These are phyloP conservation scores for Trachelus iudaicus DNA, from an alignment of 2,888 invertebrate species.

Conservation along the genomic window DNA sequence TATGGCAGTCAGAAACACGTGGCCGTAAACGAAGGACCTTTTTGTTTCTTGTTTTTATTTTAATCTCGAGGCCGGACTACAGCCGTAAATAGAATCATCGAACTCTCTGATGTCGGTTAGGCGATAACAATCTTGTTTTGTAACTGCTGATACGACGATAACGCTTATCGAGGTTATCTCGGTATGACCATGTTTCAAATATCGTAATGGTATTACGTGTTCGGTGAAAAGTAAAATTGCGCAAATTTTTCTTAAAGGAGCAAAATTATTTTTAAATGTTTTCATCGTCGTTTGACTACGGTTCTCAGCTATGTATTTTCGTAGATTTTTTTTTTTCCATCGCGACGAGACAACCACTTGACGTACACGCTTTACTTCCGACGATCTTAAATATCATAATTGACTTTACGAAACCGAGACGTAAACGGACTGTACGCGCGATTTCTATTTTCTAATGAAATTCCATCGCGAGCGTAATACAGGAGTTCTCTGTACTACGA, in stretches of 20 bases:
- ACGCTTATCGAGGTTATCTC: background rate
- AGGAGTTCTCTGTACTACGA: background rate
- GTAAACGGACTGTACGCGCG: background rate
- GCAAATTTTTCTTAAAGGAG: background rate
- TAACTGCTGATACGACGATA: background rate
- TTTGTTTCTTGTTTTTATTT: background rate
- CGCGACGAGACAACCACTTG: background rate
- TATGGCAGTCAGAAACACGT: background rate
- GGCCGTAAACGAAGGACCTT: background rate
- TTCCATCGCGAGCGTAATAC: background rate
- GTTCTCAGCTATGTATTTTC: background rate
- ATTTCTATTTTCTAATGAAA: background rate
- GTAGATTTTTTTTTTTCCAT: background rate
- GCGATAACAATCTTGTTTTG: background rate
- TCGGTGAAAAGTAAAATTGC: background rate
- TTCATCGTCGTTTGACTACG: background rate
- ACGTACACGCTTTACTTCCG: background rate
- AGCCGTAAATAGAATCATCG: background rate
- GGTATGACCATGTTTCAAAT: background rate
- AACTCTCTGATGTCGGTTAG: background rate
- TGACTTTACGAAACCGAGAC: background rate
- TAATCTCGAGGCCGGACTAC: background rate
- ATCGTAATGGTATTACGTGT: background rate
- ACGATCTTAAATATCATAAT: background rate
- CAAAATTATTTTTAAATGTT: background rate